phyloP scores from a whole-genome alignment of 2,888 invertebrate species.

The Pediacus dermestoides region DNA sequence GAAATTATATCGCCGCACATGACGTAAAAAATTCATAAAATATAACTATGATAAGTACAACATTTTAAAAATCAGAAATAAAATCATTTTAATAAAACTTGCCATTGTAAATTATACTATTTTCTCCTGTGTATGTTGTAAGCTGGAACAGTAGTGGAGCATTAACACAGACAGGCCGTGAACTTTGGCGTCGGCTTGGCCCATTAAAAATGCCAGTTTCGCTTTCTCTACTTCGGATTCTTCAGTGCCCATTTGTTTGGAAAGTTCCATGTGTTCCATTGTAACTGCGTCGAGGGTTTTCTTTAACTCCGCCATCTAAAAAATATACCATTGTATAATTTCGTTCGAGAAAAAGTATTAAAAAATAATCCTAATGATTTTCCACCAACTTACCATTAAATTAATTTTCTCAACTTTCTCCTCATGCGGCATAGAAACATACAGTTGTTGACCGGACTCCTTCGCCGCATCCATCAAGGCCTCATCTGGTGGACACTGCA shows the following conservation, averaged over 20 bases:
- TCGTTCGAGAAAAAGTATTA: neutral
- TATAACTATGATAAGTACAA: neutral
- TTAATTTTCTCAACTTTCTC: conserved; percentile 78
- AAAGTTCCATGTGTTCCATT: conserved; percentile 53
- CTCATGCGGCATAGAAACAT: conserved; percentile 63
- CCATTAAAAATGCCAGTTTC: conserved; percentile 51
- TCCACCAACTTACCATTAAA: conserved; percentile 80
- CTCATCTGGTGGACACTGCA: conserved; percentile 64
- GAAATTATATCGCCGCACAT: too few relatives aligned
- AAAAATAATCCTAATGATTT: neutral
- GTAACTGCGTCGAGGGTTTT: conserved; percentile 72
- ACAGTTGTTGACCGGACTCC: conserved; percentile 80
- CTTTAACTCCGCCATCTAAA: conserved; percentile 71
- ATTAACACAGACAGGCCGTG: conserved; percentile 89
- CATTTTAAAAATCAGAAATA: neutral
- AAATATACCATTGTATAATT: conserved; percentile 9
- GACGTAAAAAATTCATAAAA: neutral
- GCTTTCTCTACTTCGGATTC: conserved; percentile 50
- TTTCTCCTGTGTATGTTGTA: conserved; percentile 67
- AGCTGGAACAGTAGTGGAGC: conserved; percentile 91
- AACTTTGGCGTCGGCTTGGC: conserved; percentile 78
- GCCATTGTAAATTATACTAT: conserved; percentile 37
- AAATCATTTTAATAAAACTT: conserved; percentile 3
- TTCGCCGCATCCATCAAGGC: conserved; percentile 85
- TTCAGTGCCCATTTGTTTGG: conserved; percentile 49